Conservation (phyloP, 2,797 vertebrate genomes). For the Aulostomus chinensis region DNA sequence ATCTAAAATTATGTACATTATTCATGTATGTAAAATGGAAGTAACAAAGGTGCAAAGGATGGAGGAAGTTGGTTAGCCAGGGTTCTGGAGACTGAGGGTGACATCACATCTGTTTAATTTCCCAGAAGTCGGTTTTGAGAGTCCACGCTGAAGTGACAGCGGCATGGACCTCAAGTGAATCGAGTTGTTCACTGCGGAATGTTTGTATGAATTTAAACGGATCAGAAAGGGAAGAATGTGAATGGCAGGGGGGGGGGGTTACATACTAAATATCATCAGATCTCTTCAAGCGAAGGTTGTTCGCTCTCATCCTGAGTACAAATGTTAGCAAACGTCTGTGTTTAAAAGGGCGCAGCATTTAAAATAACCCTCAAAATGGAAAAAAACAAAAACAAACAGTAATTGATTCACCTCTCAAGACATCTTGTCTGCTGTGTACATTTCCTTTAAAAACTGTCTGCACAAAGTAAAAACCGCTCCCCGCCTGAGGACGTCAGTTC, state of each 20-base stretch:
- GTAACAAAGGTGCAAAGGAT: constrained; percentile 33
- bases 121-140: not conserved
- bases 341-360: constrained; percentile 10
- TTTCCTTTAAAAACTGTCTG: constrained; percentile 12
- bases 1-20: constrained; percentile 56
- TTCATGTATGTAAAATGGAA: constrained; percentile 3
- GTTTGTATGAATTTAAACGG: not conserved
- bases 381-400: not conserved
- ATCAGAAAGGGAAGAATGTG: not conserved
- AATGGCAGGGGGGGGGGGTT: not conserved
- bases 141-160: too few relatives aligned
- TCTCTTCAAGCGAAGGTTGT: not conserved
- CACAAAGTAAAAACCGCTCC: constrained; percentile 18
- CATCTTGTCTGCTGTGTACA: constrained; percentile 7
- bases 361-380: constrained; percentile 33
- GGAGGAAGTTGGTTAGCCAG: not conserved
- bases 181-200: too few relatives aligned
- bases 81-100: too few relatives aligned
- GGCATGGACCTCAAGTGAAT: too few relatives aligned
- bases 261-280: too few relatives aligned
- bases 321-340: constrained; percentile 18
- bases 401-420: constrained; percentile 36
- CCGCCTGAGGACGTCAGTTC: constrained; percentile 3
- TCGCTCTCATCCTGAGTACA: constrained; percentile 50
- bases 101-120: not conserved